Conservation (phyloP, 2,888 invertebrate species). For the Aplocera efformata region DNA sequence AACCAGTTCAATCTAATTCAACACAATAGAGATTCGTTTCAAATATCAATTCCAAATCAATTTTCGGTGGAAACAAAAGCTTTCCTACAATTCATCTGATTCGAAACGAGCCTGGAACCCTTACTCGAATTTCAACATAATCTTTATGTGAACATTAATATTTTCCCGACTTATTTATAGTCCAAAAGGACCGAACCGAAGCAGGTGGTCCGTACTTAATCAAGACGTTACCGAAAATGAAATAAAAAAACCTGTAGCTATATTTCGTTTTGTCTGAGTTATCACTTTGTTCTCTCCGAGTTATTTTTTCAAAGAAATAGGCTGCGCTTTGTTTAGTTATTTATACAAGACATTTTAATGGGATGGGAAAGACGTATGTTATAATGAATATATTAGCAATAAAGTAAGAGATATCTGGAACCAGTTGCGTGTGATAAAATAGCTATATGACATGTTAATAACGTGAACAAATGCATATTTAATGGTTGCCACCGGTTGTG, state of each 20-base stretch:
- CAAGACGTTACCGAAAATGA: constrained; percentile 77
- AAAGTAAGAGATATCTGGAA: constrained; percentile 51
- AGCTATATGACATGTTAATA: constrained; percentile 63
- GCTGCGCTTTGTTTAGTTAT: constrained; percentile 63
- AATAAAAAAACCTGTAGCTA: constrained; percentile 58
- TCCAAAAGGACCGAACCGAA: constrained; percentile 55
- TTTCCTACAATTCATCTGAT: constrained; percentile 47
- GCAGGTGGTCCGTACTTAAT: constrained; percentile 80
- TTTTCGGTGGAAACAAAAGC: constrained; percentile 50
- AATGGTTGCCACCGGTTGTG: constrained; percentile 40
- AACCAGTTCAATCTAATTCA: constrained; percentile 13
- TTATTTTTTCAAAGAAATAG: constrained; percentile 55
- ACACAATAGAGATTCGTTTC: constrained; percentile 21
- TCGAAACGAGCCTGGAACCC: constrained; percentile 56
- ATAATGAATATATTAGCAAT: constrained; percentile 76
- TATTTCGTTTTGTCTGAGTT: constrained; percentile 71
- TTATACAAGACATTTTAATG: constrained; percentile 69
- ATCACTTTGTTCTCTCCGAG: constrained; percentile 63
- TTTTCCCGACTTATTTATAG: constrained; percentile 71
- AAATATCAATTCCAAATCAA: constrained; percentile 25
- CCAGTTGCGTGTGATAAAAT: constrained; percentile 63
- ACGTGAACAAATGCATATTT: constrained; percentile 54
- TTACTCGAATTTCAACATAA: constrained; percentile 66
- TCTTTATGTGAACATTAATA: constrained; percentile 70
- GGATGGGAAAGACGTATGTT: constrained; percentile 70